Percentiles rank a stretch among this genome's conserved stretches.
phyloP scores from a whole-genome alignment of 2,797 vertebrate genomes.

The Enteromius fasciolatus region DNA sequence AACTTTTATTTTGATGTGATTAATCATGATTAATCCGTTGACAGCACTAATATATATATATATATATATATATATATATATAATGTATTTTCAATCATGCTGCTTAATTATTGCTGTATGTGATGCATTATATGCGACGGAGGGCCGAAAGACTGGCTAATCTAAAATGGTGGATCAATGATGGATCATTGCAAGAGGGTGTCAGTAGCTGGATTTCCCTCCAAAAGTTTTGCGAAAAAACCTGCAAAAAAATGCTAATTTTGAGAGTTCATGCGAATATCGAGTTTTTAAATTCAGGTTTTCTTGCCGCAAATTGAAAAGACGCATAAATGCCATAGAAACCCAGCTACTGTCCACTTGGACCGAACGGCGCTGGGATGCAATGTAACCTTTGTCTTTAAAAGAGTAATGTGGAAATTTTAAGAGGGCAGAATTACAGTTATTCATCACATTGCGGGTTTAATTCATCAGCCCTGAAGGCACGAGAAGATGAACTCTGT shows the following conservation, averaged over 20 bases:
- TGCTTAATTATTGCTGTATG: not conserved
- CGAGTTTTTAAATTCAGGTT: not conserved
- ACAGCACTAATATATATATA: no score
- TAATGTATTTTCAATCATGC: no score
- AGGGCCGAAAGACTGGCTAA: constrained; percentile 1
- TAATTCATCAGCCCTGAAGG: constrained; percentile 79
- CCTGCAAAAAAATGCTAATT: not conserved
- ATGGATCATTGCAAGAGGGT: not conserved
- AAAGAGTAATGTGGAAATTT: constrained; percentile 56
- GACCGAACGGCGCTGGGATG: not conserved
- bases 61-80: no score
- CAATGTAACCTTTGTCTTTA: constrained; percentile 23
- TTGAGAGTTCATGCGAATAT: not conserved
- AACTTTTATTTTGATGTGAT: no score
- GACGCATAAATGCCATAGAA: not conserved
- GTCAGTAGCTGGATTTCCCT: not conserved
- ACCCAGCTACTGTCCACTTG: not conserved
- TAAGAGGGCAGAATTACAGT: constrained; percentile 67
- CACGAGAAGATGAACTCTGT: constrained; percentile 83
- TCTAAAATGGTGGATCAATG: not conserved
- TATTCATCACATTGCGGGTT: constrained; percentile 77
- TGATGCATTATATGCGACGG: constrained; percentile 18
- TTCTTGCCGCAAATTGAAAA: not conserved
- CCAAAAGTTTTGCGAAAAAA: not conserved
- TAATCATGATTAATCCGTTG: no score